These are phyloP conservation scores for Pedionomus torquatus DNA, from an alignment of 2,113 vertebrate species.

Conservation along the genomic window DNA sequence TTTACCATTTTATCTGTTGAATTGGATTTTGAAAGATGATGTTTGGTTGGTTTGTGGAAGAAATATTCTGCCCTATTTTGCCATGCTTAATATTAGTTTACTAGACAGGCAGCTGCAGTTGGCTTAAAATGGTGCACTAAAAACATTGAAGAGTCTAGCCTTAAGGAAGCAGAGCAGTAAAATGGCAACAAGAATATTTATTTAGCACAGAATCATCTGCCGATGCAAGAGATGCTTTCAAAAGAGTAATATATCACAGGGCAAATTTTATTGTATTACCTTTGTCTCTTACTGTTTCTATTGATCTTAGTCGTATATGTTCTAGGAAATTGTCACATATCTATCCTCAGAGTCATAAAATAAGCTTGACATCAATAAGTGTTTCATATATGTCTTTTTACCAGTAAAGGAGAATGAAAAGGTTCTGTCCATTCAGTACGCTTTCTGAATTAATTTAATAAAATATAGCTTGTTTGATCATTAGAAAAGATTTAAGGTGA, in stretches of 20 bases:
- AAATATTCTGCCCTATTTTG: not conserved
- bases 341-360: not conserved
- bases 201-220: not conserved
- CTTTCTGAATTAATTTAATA: not conserved
- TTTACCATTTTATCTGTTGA: not conserved
- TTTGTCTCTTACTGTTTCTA: constrained; percentile 22
- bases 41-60: not conserved
- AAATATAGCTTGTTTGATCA: not conserved
- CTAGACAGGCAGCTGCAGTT: not conserved
- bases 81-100: not conserved
- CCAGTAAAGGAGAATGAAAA: not conserved
- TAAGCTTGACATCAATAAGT: not conserved
- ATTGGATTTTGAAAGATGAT: not conserved
- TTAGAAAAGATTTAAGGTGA: not conserved
- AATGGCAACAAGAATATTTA: constrained; percentile 1
- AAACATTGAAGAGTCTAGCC: not conserved
- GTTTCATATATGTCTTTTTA: not conserved
- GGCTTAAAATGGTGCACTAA: not conserved
- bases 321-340: not conserved
- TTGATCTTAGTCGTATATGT: constrained; percentile 20
- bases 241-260: not conserved
- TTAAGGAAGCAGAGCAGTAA: constrained; percentile 12
- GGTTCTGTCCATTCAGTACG: not conserved
- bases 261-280: not conserved
- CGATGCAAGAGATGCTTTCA: not conserved